phyloP scores from a whole-genome alignment of 2,888 invertebrate species.

The Eristalis pertinax region DNA sequence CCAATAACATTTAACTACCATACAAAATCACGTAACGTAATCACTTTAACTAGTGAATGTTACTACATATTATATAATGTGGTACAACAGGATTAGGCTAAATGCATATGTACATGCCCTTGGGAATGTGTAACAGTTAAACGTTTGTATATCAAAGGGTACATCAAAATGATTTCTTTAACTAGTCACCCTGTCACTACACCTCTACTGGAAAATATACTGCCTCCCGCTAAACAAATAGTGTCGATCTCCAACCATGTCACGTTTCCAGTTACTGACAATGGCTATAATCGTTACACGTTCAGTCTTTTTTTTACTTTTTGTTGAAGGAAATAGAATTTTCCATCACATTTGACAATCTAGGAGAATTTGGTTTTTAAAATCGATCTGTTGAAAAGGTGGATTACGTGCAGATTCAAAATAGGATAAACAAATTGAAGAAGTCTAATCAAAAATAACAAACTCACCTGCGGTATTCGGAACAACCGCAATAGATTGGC shows the following conservation, averaged over 20 bases:
- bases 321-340: slow-evolving; percentile 16
- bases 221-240: not conserved
- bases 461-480: slow-evolving; percentile 89
- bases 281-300: slow-evolving; percentile 26
- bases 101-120: not conserved
- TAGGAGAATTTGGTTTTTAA: slow-evolving; percentile 15
- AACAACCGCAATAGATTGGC: slow-evolving; percentile 95
- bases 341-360: slow-evolving; percentile 23
- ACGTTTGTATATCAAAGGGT: not conserved
- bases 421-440: not conserved
- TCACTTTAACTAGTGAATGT: too few species aligned
- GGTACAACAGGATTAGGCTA: not conserved
- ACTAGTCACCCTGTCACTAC: not conserved
- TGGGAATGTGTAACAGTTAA: not conserved
- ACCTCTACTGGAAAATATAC: not conserved
- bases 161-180: not conserved
- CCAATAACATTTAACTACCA: too few species aligned
- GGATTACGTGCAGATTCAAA: not conserved
- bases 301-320: slow-evolving; percentile 1
- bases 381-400: slow-evolving; percentile 10
- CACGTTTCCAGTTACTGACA: slow-evolving; percentile 40
- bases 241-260: slow-evolving; percentile 39
- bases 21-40: too few species aligned
- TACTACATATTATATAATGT: too few species aligned
- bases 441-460: not conserved